Percentiles rank a stretch among this genome's conserved stretches.
These are phyloP conservation scores for Erinaceus europaeus DNA, from an alignment of 2,113 vertebrate genomes.

Conservation along the genomic window DNA sequence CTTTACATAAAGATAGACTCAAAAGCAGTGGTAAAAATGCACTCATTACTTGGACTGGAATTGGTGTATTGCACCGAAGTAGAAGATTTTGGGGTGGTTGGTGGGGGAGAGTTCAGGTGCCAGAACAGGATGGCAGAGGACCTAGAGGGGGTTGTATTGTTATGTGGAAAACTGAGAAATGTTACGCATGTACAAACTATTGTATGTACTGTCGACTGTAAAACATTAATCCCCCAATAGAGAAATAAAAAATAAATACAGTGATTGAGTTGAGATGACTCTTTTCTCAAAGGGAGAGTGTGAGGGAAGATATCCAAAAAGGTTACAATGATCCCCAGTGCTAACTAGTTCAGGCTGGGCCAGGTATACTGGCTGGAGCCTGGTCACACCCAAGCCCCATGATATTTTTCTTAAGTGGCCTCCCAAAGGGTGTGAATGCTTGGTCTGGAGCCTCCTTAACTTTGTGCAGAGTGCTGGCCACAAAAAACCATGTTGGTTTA, in stretches of 20 bases:
- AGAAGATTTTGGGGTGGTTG: too few relatives aligned
- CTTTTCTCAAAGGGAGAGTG: background rate
- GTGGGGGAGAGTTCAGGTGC: too few relatives aligned
- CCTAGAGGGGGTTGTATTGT: too few relatives aligned
- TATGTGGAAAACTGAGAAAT: too few relatives aligned
- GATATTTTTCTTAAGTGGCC: conserved; percentile 17
- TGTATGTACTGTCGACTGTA: too few relatives aligned
- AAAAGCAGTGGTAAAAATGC: background rate
- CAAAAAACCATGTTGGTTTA: background rate
- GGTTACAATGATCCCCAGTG: background rate
- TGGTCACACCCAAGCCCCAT: background rate
- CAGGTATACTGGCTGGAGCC: background rate
- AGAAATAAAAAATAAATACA: too few relatives aligned
- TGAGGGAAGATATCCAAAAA: background rate
- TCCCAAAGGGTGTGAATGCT: background rate
- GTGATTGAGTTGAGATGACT: background rate
- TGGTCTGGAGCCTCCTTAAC: background rate
- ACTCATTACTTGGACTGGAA: too few relatives aligned
- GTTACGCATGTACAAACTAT: too few relatives aligned
- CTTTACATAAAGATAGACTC: conserved; percentile 1
- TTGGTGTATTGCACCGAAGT: too few relatives aligned
- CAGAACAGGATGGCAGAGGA: too few relatives aligned
- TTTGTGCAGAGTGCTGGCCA: background rate
- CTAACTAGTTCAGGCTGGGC: background rate
- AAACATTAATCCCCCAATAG: too few relatives aligned